Evolutionary conservation across 2,888 invertebrate species (phyloP).

Genomic region (Cataglyphis rosenhaueri): DNA sequence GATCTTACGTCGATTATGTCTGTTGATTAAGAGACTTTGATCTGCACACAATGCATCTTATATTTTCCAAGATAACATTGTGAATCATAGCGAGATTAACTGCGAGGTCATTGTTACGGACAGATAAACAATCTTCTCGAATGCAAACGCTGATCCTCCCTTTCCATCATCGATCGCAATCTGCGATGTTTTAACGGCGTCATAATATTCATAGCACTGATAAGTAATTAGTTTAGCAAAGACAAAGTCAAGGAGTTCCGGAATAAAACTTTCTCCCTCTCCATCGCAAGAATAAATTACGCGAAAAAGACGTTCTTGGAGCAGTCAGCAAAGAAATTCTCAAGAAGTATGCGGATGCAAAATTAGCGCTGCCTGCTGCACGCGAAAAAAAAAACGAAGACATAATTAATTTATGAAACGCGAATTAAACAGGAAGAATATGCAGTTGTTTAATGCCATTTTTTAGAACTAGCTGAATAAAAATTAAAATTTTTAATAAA

Average conservation of each 20-base stretch:
- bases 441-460: constrained; percentile 30
- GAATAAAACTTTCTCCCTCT: constrained; percentile 33
- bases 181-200: constrained; percentile 10
- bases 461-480: constrained; percentile 28
- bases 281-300: constrained; percentile 43
- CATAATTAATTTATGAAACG: constrained; percentile 52
- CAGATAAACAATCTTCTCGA: constrained; percentile 17
- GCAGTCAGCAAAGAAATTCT: constrained; percentile 38
- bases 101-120: constrained; percentile 1
- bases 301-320: constrained; percentile 12
- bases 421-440: constrained; percentile 45
- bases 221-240: constrained; percentile 50
- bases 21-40: constrained; percentile 4
- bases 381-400: constrained; percentile 29
- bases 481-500: constrained; percentile 37
- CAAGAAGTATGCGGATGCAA: constrained; percentile 41
- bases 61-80: constrained; percentile 31
- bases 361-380: constrained; percentile 36
- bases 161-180: constrained; percentile 40
- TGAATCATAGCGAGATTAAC: neutral
- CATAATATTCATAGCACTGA: constrained; percentile 42
- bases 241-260: constrained; percentile 32
- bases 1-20: neutral
- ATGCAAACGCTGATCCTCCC: constrained; percentile 23
- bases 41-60: neutral